phyloP scores from a whole-genome alignment of 2,797 vertebrate genomes.

The Sebastes alutus region DNA sequence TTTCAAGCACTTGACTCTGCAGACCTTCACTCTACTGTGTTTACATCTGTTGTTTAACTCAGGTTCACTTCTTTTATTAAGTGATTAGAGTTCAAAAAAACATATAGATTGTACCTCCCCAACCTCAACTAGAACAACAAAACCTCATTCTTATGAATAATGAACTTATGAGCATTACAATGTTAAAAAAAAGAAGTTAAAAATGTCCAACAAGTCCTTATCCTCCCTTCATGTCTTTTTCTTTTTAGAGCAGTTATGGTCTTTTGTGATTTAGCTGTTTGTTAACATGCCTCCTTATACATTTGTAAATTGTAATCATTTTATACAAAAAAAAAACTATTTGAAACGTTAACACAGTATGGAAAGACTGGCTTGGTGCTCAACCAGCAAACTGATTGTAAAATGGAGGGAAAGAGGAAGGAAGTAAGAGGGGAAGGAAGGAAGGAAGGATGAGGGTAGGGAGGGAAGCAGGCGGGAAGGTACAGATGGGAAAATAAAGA shows the following conservation, averaged over 20 bases:
- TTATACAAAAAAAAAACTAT: neutral
- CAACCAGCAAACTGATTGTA: neutral
- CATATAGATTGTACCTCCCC: neutral
- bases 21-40: neutral
- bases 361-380: neutral
- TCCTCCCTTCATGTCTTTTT: neutral
- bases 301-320: neutral
- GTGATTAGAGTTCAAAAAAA: neutral
- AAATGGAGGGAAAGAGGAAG: conserved; percentile 7
- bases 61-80: neutral
- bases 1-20: conserved; percentile 2
- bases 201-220: neutral
- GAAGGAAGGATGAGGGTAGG: neutral
- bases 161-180: neutral
- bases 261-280: neutral
- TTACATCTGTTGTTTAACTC: conserved; percentile 16
- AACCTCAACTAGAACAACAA: neutral
- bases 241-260: neutral
- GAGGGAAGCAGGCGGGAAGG: neutral
- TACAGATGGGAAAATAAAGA: neutral
- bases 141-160: neutral
- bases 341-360: neutral
- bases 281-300: neutral
- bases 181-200: neutral
- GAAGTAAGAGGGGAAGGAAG: neutral